Evolutionary conservation across 2,888 invertebrate species (phyloP), one percentile per base, ranked within the genome.

Genomic region (Deilephila porcellus): DNA sequence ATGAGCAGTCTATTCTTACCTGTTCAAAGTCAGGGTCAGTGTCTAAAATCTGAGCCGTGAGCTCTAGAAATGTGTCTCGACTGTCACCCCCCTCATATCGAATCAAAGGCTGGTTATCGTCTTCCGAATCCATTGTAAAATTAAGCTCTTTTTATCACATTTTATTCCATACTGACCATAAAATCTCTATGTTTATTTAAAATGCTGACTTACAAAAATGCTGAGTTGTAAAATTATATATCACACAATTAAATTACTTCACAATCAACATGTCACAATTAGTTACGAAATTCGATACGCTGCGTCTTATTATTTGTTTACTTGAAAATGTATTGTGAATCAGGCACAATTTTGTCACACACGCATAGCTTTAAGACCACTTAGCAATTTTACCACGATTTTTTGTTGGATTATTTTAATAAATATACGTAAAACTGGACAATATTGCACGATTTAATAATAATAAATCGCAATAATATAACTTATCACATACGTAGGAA

Each of bases 11-110:
- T 3, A 32, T n/a, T 70, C 60, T 84, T 91, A 94, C 94, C 94
- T 94, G 90, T 45, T 91, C 90, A 86, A 88, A 92, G 19, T 93
- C 93, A 74, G 88, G 88, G 78, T 94, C 94, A 32, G 84, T 81
- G 71, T 88, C 79, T 64, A 94, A 81, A 34, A 74, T 73, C 78
- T 94, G 94, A 56, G 82, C 80, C 72, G 82, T 83, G 3, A 87
- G 78, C 76, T 87, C 88, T 73, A 86, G 79, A 75, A 80, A 76
- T 14, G 76, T 71, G 8, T 87, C 86, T 60, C 81, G 77, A 72
- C 74, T 78, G 32, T 76, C 77, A 59, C 76, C 78, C 25, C 80
- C 82, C 72, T 88, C 89, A 80, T 91, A 87, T n/a, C 87, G 84
- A 74, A 94, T 92, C 6, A 94, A 83, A 6, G 93, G 93, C 70